Base-by-base conservation (phyloP, 2,113 vertebrate genomes). In the Apeltes quadracus region DNA sequence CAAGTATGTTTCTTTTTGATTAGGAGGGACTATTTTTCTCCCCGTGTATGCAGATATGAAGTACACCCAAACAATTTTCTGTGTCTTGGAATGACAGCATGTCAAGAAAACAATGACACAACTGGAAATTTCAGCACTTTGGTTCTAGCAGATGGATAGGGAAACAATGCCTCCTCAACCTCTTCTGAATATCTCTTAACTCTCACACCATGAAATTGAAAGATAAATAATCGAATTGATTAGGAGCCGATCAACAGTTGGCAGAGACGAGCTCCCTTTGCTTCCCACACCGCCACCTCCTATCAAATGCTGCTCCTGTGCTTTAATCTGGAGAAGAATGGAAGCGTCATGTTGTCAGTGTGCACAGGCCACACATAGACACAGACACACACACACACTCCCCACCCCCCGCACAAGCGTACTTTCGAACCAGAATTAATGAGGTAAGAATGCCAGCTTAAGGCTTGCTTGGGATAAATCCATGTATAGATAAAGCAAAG, bases 171-270 rank as follows among this genome's bases (percentile, higher is more conserved):
- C 50, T 53, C 32, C 43, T 62, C 55, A 2, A 14, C 32, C 36
- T 59, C 27, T 34, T 6, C 7, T 16, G 1, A 53, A 25, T 12
- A 23, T 22, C n/a, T 36, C 43, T 73, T 39, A 3, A 56, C 74
- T 68, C 62, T 46, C 54, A 14, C 48, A 59, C 66, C 34, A 70
- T 75, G 32, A 68, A 85, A 86, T 38, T 67, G 67, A 83, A 81
- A 87, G 76, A 85, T 87, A 88, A 88, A 87, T 89, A 88, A 89
- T 83, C 59, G 65, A 73, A 84, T 75, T 64, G 57, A 85, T 89
- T 71, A 66, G 36, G 53, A 69, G 36, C 38, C 39, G 68, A 84
- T 89, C 82, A 34, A 89, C 85, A 81, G 66, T 69, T 78, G 76
- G 77, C 65, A 58, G 70, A 78, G 55, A 75, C 32, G 15, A 54